Base-by-base conservation (phyloP, 2,888 invertebrate genomes). In the Agapostemon virescens region DNA sequence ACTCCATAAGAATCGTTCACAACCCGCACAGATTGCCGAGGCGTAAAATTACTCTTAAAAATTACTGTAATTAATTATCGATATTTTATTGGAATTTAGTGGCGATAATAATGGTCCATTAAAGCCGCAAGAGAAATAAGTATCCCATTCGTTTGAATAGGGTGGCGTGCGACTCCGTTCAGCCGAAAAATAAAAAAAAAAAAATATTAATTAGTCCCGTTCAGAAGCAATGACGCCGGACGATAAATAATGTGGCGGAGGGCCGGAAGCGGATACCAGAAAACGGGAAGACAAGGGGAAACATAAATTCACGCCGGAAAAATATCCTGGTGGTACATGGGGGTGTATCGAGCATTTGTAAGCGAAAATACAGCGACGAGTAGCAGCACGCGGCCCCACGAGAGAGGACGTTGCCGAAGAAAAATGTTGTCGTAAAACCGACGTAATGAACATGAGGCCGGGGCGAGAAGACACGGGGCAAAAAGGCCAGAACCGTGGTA, bases 351-450 rank as follows among this genome's bases (percentile, higher is more conserved):
- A 26, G 79, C 63, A 79, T 79, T 79, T 67, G 75, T 63, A 74
- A 61, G 68, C 58, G 79, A 82, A 79, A 83, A 82, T 83, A 83
- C 67, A 69, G 38, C 74, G 67, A 63, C 71, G 42, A 33, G 83
- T 45, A 49, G 64, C 70, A 33, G 45, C 45, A 49, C 58, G 58
- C 70, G 58, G 42, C 55, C 75, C 55, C 55, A 15, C 52, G 69
- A 77, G 64, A 69, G 73, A 69, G 73, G 40, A 72, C 66, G 36
- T 23, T 23, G 23, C n/a, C 33, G 64, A 69, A 79, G 82, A 82
- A 81, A 84, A 84, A 80, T 79, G 78, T 77, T 74, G 77, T 77
- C 80, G 84, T 86, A 86, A 85, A 83, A 79, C 77, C 78, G 74
- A 40, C 58, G 84, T 82, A 85, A 85, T 80, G 82, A 86, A 84